These are phyloP conservation scores for Epirrhoe tristata DNA, from an alignment of 2,888 invertebrate species.

Conservation along the genomic window DNA sequence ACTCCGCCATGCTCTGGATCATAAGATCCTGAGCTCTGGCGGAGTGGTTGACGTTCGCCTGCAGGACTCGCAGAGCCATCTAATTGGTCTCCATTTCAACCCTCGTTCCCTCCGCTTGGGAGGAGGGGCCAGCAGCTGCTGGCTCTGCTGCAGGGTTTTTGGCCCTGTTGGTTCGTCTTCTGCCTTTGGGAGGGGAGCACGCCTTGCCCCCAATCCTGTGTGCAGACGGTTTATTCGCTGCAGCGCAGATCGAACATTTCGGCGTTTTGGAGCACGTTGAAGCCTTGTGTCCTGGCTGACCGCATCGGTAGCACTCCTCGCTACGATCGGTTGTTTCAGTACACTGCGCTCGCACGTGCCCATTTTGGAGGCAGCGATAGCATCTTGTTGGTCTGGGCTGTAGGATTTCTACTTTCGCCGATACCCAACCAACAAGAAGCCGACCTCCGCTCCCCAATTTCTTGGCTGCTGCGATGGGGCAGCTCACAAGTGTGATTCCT, in stretches of 20 bases:
- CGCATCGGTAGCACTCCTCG: too few relatives aligned
- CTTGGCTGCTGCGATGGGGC: not conserved
- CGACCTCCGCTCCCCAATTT: not conserved
- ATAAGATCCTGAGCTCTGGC: constrained; percentile 13
- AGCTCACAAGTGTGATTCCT: not conserved
- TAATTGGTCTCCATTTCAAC: not conserved
- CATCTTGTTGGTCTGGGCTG: too few relatives aligned
- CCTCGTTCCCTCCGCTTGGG: not conserved
- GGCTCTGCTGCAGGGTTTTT: not conserved
- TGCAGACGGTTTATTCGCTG: too few relatives aligned
- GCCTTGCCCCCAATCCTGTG: not conserved
- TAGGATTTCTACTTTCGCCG: too few relatives aligned
- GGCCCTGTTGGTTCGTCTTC: not conserved
- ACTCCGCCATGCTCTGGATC: too few relatives aligned
- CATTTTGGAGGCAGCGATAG: too few relatives aligned
- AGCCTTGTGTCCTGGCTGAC: too few relatives aligned
- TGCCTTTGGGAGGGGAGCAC: not conserved
- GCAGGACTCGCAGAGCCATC: constrained; percentile 5
- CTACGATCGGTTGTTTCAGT: too few relatives aligned
- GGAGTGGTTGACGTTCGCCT: constrained; percentile 1
- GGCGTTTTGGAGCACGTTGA: too few relatives aligned
- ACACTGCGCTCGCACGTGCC: too few relatives aligned
- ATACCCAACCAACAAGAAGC: too few relatives aligned
- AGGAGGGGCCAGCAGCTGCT: not conserved
- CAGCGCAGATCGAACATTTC: too few relatives aligned